A percentile compares a stretch with the other conserved stretches of the same genome.
These are phyloP conservation scores for Trichosurus vulpecula DNA, from an alignment of 2,797 vertebrate genomes.

Conservation along the genomic window DNA sequence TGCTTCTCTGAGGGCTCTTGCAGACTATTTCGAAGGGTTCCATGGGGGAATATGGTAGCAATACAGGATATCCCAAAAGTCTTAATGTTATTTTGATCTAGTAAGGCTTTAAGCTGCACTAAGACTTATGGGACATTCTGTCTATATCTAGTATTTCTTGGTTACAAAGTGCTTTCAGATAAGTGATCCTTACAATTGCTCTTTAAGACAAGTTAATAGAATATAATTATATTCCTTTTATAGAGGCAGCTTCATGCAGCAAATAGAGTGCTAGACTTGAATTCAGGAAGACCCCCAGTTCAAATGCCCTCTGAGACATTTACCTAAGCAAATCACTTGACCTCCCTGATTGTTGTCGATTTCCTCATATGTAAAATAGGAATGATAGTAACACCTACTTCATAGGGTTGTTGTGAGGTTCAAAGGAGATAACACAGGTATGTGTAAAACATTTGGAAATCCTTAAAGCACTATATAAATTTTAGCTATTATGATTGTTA, in stretches of 20 bases:
- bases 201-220: neutral
- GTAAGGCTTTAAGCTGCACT: neutral
- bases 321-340: no score
- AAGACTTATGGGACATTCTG: neutral
- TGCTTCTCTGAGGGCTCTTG: neutral
- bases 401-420: neutral
- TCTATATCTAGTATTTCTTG: neutral
- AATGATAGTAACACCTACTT: no score
- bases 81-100: neutral
- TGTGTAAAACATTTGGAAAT: neutral
- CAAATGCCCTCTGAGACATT: neutral
- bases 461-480: neutral
- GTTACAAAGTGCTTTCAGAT: neutral
- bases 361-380: neutral
- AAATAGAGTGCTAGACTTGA: neutral
- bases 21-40: neutral
- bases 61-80: neutral
- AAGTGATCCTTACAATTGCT: neutral
- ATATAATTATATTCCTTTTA: neutral
- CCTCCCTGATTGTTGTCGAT: neutral
- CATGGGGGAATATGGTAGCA: neutral
- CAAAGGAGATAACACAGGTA: neutral
- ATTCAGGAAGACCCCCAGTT: neutral
- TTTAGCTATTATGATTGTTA: neutral
- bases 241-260: neutral